A percentile compares a stretch with the other conserved stretches of the same genome.
Evolutionary conservation across 2,888 invertebrate species (phyloP).

Genomic region (Pachycephus smyrnensis): DNA sequence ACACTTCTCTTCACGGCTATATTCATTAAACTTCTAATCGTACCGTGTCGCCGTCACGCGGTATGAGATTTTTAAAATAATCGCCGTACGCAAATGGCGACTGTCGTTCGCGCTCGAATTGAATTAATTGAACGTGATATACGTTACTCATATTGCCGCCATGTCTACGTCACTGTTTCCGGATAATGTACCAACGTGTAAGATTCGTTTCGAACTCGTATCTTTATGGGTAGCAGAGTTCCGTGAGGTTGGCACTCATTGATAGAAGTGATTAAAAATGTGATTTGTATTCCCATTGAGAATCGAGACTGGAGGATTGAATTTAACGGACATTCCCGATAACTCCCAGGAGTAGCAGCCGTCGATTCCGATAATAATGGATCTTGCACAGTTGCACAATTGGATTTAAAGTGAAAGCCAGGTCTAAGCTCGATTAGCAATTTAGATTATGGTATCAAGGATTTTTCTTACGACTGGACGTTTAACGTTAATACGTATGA

Average conservation of each 20-base stretch:
- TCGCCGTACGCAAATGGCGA: too few species aligned
- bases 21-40: neutral
- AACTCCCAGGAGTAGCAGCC: neutral
- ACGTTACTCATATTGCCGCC: neutral
- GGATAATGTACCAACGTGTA: neutral
- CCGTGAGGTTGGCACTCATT: neutral
- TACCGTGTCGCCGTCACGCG: neutral
- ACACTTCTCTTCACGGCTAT: too few species aligned
- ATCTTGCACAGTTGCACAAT: neutral
- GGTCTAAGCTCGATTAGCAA: neutral
- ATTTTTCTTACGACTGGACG: neutral
- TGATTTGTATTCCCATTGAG: neutral
- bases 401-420: neutral
- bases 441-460: neutral
- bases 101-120: neutral
- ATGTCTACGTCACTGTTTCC: neutral
- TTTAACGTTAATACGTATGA: neutral
- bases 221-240: neutral
- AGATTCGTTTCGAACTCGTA: neutral
- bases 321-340: neutral
- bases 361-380: neutral
- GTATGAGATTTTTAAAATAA: neutral
- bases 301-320: neutral
- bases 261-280: neutral
- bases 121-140: neutral